Percentiles rank a stretch among this genome's conserved stretches.
These are phyloP conservation scores for Drosophila persimilis DNA, from an alignment of 1,140 invertebrate genomes.

Conservation along the genomic window DNA sequence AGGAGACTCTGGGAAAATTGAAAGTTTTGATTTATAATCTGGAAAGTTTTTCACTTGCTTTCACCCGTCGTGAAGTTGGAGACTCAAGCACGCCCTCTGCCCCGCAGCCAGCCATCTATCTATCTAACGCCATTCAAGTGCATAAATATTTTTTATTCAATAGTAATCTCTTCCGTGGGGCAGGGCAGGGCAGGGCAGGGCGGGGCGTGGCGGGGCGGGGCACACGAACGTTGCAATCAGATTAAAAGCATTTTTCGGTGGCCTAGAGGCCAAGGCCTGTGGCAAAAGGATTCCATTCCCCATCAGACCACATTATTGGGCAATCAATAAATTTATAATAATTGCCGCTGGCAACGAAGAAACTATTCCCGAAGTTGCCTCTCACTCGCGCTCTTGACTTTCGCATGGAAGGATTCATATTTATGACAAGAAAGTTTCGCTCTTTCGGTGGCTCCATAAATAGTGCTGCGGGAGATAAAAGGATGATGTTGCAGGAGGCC, in stretches of 20 bases:
- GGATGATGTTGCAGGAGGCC: no score
- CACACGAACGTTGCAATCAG: conserved; percentile 64
- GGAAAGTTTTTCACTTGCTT: conserved; percentile 63
- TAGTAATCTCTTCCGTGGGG: conserved; percentile 19
- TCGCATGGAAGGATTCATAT: conserved; percentile 48
- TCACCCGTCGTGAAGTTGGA: background rate
- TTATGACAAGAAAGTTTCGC: conserved; percentile 72
- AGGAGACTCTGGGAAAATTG: conserved; percentile 65
- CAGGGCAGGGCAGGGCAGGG: background rate
- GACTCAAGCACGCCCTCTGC: background rate
- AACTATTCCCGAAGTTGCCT: conserved; percentile 64
- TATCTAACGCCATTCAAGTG: conserved; percentile 71
- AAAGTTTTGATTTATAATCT: conserved; percentile 81
- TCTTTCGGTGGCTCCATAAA: conserved; percentile 55
- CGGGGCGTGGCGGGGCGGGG: no score
- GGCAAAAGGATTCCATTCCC: conserved; percentile 4
- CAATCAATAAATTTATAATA: conserved; percentile 81
- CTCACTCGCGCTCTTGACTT: conserved; percentile 17
- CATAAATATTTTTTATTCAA: conserved; percentile 75
- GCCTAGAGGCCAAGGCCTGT: conserved; percentile 22
- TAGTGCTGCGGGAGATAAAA: conserved; percentile 12
- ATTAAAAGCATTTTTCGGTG: conserved; percentile 73
- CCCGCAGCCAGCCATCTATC: conserved; percentile 46
- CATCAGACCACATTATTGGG: conserved; percentile 47
- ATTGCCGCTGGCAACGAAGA: conserved; percentile 63